phyloP scores from a whole-genome alignment of 1,140 invertebrate species.

The Dolichoris vasculosae region DNA sequence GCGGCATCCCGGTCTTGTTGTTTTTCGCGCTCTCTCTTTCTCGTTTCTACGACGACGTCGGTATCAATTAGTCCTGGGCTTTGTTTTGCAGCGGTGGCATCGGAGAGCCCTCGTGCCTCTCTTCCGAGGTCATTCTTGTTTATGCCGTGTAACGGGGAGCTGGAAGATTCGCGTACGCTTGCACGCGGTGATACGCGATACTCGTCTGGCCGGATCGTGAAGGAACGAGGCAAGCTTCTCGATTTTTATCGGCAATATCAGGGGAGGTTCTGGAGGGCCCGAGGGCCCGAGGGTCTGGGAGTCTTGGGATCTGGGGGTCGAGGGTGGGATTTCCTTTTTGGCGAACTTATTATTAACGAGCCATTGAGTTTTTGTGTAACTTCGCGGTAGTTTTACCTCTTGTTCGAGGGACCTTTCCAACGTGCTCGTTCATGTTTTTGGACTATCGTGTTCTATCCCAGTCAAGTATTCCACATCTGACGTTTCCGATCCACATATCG shows the following conservation, averaged over 20 bases:
- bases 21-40: constrained; percentile 31
- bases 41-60: constrained; percentile 16
- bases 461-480: not conserved
- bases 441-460: not conserved
- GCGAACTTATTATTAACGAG: not conserved
- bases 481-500: not conserved
- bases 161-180: constrained; percentile 51
- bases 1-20: not conserved
- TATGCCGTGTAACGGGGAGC: constrained; percentile 43
- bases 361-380: not conserved
- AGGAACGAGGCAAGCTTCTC: not conserved
- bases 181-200: constrained; percentile 32
- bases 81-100: constrained; percentile 54
- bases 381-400: not conserved
- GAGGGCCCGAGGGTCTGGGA: too few species aligned
- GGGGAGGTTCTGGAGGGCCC: too few species aligned
- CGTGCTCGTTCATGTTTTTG: not conserved
- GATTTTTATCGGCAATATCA: not conserved
- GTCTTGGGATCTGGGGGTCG: too few species aligned
- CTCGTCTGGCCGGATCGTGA: not conserved
- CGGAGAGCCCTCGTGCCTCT: constrained; percentile 20
- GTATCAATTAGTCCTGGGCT: constrained; percentile 64
- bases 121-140: constrained; percentile 61
- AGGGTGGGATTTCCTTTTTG: not conserved
- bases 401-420: not conserved